Conservation (phyloP, 2,113 vertebrate genomes). For the Chaetops frenatus region DNA sequence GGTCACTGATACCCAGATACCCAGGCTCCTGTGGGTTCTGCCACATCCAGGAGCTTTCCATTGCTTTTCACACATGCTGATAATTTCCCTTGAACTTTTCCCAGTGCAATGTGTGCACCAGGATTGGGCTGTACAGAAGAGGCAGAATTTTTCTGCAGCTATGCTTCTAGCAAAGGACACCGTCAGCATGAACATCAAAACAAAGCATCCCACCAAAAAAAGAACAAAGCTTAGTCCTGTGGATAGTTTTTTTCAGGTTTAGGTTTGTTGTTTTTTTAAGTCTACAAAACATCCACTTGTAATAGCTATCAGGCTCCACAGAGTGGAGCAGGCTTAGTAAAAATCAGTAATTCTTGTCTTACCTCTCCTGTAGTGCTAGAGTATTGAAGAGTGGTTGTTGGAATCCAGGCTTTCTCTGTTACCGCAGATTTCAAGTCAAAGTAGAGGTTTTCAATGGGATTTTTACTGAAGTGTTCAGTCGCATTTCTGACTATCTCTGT, state of each 20-base stretch:
- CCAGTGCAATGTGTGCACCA: background rate
- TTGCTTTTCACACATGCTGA: background rate
- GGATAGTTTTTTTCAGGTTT: background rate
- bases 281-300: background rate
- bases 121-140: background rate
- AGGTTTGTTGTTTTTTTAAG: background rate
- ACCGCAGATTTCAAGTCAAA: background rate
- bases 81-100: background rate
- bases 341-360: conserved; percentile 37
- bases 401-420: conserved; percentile 36
- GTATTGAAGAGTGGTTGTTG: conserved; percentile 8
- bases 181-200: background rate
- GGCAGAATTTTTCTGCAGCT: background rate
- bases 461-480: conserved; percentile 38
- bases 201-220: background rate
- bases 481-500: conserved; percentile 14
- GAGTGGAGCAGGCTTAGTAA: conserved; percentile 45
- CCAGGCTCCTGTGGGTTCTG: background rate
- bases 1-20: background rate
- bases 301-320: conserved; percentile 21
- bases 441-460: background rate
- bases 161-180: background rate
- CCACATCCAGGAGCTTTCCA: background rate
- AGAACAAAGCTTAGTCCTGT: background rate
- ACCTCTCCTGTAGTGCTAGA: conserved; percentile 66